A percentile compares a stretch with the other conserved stretches of the same genome.
phyloP scores from a whole-genome alignment of 2,888 invertebrate genomes.

The Ctenicera cuprea region DNA sequence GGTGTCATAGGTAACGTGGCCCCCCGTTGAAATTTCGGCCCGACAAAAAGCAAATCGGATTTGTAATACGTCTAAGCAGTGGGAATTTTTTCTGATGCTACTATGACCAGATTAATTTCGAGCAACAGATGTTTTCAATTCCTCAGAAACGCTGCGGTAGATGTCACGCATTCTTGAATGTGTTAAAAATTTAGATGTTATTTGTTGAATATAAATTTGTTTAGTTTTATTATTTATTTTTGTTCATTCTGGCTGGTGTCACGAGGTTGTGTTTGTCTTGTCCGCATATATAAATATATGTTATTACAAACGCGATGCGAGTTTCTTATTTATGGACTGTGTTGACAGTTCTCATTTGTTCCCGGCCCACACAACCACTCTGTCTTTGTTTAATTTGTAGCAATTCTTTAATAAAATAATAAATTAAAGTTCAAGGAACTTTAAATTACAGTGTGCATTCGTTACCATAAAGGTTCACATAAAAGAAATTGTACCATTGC shows the following conservation, averaged over 20 bases:
- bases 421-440: slow-evolving; percentile 61
- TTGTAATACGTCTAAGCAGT: slow-evolving; percentile 7
- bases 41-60: slow-evolving; percentile 11
- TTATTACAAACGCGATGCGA: slow-evolving; percentile 69
- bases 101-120: slow-evolving; percentile 31
- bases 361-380: slow-evolving; percentile 70
- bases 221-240: slow-evolving; percentile 67
- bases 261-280: slow-evolving; percentile 66
- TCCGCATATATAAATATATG: slow-evolving; percentile 69
- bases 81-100: slow-evolving; percentile 12
- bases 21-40: slow-evolving; percentile 3
- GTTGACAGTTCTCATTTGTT: slow-evolving; percentile 73
- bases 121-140: slow-evolving; percentile 31
- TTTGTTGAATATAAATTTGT: slow-evolving; percentile 64
- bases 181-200: slow-evolving; percentile 46
- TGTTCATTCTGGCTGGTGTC: slow-evolving; percentile 63
- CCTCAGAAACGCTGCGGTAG: slow-evolving; percentile 16
- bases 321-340: slow-evolving; percentile 72
- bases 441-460: slow-evolving; percentile 54
- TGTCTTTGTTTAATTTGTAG: slow-evolving; percentile 70
- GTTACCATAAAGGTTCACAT: slow-evolving; percentile 37
- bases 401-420: slow-evolving; percentile 69
- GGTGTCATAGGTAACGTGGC: slow-evolving; percentile 5
- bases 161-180: slow-evolving; percentile 24
- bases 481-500: slow-evolving; percentile 23